Evolutionary conservation across 2,888 invertebrate species (phyloP), one percentile per base, ranked within the genome.

Genomic region (Autographa gamma): DNA sequence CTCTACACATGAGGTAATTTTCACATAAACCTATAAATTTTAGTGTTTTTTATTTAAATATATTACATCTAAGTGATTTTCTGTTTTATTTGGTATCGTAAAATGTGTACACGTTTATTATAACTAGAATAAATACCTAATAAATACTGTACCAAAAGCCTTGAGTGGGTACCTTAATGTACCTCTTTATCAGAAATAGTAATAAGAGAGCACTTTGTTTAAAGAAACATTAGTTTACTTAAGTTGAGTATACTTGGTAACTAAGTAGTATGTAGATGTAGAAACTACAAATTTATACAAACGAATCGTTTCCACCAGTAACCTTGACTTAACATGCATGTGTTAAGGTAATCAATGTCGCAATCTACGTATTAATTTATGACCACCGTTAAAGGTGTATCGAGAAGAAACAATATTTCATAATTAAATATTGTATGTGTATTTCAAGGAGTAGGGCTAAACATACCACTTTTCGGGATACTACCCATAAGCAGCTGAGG

Each of bases 291-390:
- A 62, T 78, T 59, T 68, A 68, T 64, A 54, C 19, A 58, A n/a
- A 54, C 19, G 25, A 68, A 68, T 56, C 14, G 25, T 59, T 71
- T 67, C 65, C 34, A 4, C 19, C 3, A n/a, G 31, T 72, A 80
- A 69, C 77, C 69, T 80, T 73, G 60, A 66, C 25, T 11, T 71
- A 69, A 63, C 72, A 59, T 38, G 60, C 56, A 59, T 62, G 41
- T 61, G 60, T 69, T 61, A 64, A 52, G 18, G 34, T 63, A 66
- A 63, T 60, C 73, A 67, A 76, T 80, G 77, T 63, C 62, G 43
- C 58, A 66, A 67, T 64, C 56, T 63, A 59, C 41, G 25, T 66
- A 62, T 66, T 56, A 66, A 31, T 63, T 48, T 19, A 56, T 56
- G 11, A 60, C 48, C 38, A 61, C 60, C 19, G n/a, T 48, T 7